A percentile compares a stretch with the other conserved stretches of the same genome.
These are phyloP conservation scores for Cosmorhoe ocellata DNA, from an alignment of 2,888 invertebrate genomes.

Conservation along the genomic window DNA sequence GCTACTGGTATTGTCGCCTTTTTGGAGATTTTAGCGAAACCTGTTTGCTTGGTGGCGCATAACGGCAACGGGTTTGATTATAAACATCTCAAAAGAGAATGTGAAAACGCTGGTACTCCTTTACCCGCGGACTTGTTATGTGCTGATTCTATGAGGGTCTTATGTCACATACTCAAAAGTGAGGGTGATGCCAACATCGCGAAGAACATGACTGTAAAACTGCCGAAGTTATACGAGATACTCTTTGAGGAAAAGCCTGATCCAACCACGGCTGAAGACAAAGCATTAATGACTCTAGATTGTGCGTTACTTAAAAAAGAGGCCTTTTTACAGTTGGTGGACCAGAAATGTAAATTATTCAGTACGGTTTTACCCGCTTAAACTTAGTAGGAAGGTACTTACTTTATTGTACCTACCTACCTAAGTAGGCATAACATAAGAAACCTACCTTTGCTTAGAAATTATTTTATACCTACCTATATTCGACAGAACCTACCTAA, in stretches of 20 bases:
- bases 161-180: slow-evolving; percentile 6
- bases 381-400: neutral
- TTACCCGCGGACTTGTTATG: slow-evolving; percentile 4
- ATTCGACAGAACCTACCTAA: no score
- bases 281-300: neutral
- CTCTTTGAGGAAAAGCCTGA: neutral
- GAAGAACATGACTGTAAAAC: neutral
- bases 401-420: no score
- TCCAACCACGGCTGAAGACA: slow-evolving; percentile 1
- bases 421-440: no score
- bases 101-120: neutral
- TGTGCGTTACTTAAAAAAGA: slow-evolving; percentile 2
- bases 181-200: neutral
- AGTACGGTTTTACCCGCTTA: neutral
- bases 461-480: no score
- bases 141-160: slow-evolving; percentile 8
- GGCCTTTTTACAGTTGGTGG: neutral
- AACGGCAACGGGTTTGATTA: slow-evolving; percentile 8
- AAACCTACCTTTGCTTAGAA: no score
- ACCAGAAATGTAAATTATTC: neutral
- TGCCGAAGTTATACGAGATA: neutral
- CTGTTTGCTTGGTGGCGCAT: slow-evolving; percentile 10
- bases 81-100: slow-evolving; percentile 7
- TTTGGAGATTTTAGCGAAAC: slow-evolving; percentile 11
- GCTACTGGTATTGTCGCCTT: neutral